phyloP scores from a whole-genome alignment of 2,797 vertebrate genomes.

The Melanitta fusca region DNA sequence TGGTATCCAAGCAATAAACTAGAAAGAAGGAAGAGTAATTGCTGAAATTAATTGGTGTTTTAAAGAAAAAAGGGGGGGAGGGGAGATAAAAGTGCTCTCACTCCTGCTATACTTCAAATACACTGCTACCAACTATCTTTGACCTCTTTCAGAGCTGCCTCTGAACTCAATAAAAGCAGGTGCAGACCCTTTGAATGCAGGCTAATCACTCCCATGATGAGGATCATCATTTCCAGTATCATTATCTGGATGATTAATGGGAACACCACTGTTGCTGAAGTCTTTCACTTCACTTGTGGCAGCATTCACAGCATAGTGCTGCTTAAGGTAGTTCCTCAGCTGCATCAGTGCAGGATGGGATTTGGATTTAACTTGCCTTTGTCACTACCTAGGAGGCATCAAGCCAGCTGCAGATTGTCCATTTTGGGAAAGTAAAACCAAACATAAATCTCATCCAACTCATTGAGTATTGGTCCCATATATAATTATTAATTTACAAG shows the following conservation, averaged over 20 bases:
- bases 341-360: not conserved
- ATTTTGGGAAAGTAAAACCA: not conserved
- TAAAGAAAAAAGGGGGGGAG: fast-evolving
- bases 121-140: not conserved
- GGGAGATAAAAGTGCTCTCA: not conserved
- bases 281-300: not conserved
- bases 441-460: not conserved
- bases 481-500: not conserved
- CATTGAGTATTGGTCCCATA: not conserved
- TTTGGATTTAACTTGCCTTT: not conserved
- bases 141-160: not conserved
- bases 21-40: conserved; percentile 1
- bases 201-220: not conserved
- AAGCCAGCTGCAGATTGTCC: not conserved
- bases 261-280: not conserved
- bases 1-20: not conserved
- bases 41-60: conserved; percentile 19
- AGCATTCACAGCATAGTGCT: not conserved
- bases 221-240: not conserved
- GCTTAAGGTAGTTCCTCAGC: not conserved
- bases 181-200: not conserved
- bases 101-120: not conserved
- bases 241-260: not conserved
- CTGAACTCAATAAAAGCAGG: not conserved
- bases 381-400: not conserved